Evolutionary conservation across 2,113 vertebrate species (phyloP), one percentile per base, ranked within the genome.

Genomic region (Dasypus novemcinctus): DNA sequence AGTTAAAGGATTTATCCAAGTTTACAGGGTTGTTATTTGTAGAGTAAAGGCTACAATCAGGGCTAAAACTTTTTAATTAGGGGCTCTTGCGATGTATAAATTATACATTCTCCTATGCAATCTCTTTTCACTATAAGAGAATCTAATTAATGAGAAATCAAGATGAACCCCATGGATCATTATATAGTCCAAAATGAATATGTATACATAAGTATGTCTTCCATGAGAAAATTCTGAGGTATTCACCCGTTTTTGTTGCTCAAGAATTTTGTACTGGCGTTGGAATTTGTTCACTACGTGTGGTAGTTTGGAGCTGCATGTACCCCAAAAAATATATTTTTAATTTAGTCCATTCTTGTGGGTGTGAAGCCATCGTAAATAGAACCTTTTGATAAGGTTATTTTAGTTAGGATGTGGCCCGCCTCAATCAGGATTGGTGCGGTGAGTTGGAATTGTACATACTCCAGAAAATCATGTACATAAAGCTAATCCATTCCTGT

Each of bases 191-290:
- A 15, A 91, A 92, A 64, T 66, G 38, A 75, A 38, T 41, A 80
- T 80, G 5, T 57, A 41, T 12, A 91, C 11, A 29, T 61, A 74
- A 57, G 9, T 20, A 57, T 36, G 72, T 90, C 9, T 23, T 54
- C 9, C 75, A 33, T n/a, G 69, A 43, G 61, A 87, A 86, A 92
- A 82, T 6, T 80, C n/a, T 25, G 46, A 91, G 11, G 0, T 66
- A 4, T 74, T 93, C 52, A 94, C 15, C 57, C 89, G 94, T 91
- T 88, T 31, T 76, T 85, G 14, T 81, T 85, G 8, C 41, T 88
- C 41, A 59, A 64, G 2, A 80, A 91, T 61, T 97, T 90, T 80
- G 76, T 95, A 52, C 76, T 93, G 52, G 68, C 27, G 80, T 93
- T 66, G 18, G 54, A 57, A 57, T 57, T 20, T 21, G 17, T 17